A percentile compares a stretch with the other conserved stretches of the same genome.
phyloP scores from a whole-genome alignment of 2,888 invertebrate species.

The Eupelmus urozonus region DNA sequence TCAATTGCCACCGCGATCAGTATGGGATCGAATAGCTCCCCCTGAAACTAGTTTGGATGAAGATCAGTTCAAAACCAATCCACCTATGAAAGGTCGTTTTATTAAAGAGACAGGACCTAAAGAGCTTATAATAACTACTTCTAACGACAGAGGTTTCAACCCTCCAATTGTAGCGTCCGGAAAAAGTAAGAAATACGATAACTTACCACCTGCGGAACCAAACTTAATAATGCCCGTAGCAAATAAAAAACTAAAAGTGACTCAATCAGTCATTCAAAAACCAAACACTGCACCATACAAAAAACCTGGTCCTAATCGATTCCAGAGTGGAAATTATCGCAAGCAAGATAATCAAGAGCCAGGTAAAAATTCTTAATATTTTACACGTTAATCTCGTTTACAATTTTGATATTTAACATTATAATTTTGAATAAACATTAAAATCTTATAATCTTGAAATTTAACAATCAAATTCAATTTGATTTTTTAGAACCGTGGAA shows the following conservation, averaged over 20 bases:
- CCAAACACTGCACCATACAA: slow-evolving; percentile 49
- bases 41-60: slow-evolving; percentile 54
- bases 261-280: slow-evolving; percentile 34
- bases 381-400: not conserved
- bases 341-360: slow-evolving; percentile 35
- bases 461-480: slow-evolving; percentile 1
- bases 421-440: not conserved
- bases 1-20: slow-evolving; percentile 73
- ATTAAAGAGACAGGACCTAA: slow-evolving; percentile 68
- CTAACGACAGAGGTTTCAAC: slow-evolving; percentile 64
- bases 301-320: slow-evolving; percentile 57
- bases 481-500: slow-evolving; percentile 43
- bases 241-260: slow-evolving; percentile 43
- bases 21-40: slow-evolving; percentile 76
- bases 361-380: slow-evolving; percentile 28
- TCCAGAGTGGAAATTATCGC: slow-evolving; percentile 46
- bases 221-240: slow-evolving; percentile 60
- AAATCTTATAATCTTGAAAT: not conserved
- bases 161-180: slow-evolving; percentile 3
- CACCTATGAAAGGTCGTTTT: slow-evolving; percentile 66
- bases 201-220: slow-evolving; percentile 63
- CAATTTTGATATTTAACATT: not conserved
- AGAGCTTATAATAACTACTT: slow-evolving; percentile 69
- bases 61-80: slow-evolving; percentile 37
- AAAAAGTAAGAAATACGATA: slow-evolving; percentile 63